Base-by-base conservation (phyloP, 2,113 vertebrate species). In the Xyliphius kryptos region DNA sequence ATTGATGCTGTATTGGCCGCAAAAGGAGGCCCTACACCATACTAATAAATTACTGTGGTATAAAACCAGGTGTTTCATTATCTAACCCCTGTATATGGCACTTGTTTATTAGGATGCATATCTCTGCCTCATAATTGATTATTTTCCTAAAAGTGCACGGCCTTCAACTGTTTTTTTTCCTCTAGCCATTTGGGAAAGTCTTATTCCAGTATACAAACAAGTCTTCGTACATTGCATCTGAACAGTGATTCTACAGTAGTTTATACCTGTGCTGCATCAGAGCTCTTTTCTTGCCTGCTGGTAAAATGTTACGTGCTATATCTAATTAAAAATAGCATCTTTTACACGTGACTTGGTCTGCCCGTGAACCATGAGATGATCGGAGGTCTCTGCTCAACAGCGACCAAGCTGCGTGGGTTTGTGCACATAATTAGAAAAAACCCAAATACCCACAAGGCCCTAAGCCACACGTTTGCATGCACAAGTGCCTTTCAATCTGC, bases 271-370 rank as follows among this genome's bases (percentile, higher is more conserved):
- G 16, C 32, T 15, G 19, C 13, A 14, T 40, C 2, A 1, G 38
- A 50, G 5, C 40, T 15, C 58, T 48, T 14, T n/a, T n/a, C n/a
- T n/a, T 16, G 12, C 36, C 49, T 19, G 5, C 5, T 41, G 51
- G 65, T 32, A 32, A 61, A 73, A n/a, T n/a, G n/a, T n/a, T n/a
- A 69, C 64, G 58, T 66, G n/a, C n/a, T n/a, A n/a, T n/a, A 43
- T 60, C n/a, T 8, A 55, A 36, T 66, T 67, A 21, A 55, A 63
- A 67, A 56, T 55, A 67, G n/a, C n/a, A n/a, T n/a, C n/a, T n/a
- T n/a, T 68, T 60, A 21, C 47, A 13, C 5, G 16, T 43, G 43
- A 20, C 17, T 37, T 44, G 52, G 44, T 69, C 40, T 3, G 14
- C 56, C 11, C 6, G 17, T 48, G 40, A 12, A n/a, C 56, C 13